Conservation (phyloP, 2,113 vertebrate species). For the Madoqua kirkii region DNA sequence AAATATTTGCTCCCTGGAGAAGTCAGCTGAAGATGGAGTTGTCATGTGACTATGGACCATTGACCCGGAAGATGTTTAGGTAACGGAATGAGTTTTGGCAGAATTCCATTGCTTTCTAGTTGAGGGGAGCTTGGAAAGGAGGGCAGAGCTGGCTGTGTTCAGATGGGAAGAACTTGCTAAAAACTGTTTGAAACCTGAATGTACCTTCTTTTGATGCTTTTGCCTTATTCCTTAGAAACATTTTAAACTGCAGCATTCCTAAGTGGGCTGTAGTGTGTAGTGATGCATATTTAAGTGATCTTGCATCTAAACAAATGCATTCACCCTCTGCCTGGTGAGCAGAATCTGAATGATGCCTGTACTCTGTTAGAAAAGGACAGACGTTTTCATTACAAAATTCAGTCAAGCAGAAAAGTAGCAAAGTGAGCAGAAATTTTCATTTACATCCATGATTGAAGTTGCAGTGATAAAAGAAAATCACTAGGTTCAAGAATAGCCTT, state of each 20-base stretch:
- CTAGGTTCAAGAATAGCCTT: constrained; percentile 39
- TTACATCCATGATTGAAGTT: constrained; percentile 56
- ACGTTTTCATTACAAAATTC: constrained; percentile 64
- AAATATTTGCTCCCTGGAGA: constrained; percentile 30
- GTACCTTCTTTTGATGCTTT: neutral
- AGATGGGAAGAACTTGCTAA: neutral
- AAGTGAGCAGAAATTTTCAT: constrained; percentile 68
- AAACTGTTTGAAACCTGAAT: neutral
- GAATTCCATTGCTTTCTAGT: neutral
- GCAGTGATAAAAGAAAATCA: constrained; percentile 33
- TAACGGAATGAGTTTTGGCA: constrained; percentile 19
- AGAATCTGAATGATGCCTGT: constrained; percentile 55
- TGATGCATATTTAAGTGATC: constrained; percentile 33
- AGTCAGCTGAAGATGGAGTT: constrained; percentile 18
- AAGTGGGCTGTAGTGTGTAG: neutral
- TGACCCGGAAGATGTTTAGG: constrained; percentile 46
- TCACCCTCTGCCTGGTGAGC: neutral
- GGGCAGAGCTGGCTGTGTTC: neutral
- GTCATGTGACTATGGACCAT: constrained; percentile 39
- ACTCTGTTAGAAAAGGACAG: constrained; percentile 41
- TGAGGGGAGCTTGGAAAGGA: neutral
- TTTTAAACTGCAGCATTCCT: neutral
- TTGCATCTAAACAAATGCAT: constrained; percentile 59
- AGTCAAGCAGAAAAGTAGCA: constrained; percentile 58
- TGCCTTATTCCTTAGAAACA: constrained; percentile 9